phyloP scores from a whole-genome alignment of 2,797 vertebrate species.

The Ctenopoma multispine region DNA sequence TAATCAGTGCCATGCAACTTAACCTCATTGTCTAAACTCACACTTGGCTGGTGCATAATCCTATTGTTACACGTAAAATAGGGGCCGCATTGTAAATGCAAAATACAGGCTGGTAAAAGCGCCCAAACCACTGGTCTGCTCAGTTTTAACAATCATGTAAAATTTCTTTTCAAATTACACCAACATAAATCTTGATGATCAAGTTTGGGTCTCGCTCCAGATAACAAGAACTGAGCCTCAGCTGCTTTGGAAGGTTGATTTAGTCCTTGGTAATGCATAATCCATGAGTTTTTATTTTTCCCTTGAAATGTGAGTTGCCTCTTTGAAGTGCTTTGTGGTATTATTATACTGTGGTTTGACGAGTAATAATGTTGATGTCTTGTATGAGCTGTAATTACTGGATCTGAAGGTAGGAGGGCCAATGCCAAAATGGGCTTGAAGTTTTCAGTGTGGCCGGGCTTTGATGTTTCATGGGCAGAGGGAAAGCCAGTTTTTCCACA shows the following conservation, averaged over 20 bases:
- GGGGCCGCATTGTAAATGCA: slow-evolving; percentile 20
- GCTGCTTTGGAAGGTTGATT: slow-evolving; percentile 64
- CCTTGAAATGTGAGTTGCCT: slow-evolving; percentile 78
- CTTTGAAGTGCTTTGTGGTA: slow-evolving; percentile 82
- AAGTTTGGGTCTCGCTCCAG: slow-evolving; percentile 52
- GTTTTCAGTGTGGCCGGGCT: slow-evolving; percentile 77
- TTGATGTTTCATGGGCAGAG: slow-evolving; percentile 74
- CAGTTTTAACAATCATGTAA: slow-evolving; percentile 40
- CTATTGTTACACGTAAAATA: slow-evolving; percentile 41
- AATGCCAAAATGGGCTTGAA: slow-evolving; percentile 78
- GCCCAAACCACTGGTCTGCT: slow-evolving; percentile 19
- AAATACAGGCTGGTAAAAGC: slow-evolving; percentile 30
- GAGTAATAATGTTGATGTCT: slow-evolving; percentile 85
- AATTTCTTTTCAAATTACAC: slow-evolving; percentile 49
- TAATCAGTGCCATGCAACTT: slow-evolving; percentile 30
- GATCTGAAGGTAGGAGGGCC: slow-evolving; percentile 79
- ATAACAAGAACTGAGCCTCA: slow-evolving; percentile 47
- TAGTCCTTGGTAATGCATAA: slow-evolving; percentile 75
- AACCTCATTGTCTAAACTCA: slow-evolving; percentile 37
- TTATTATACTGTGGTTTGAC: slow-evolving; percentile 81
- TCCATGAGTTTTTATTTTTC: slow-evolving; percentile 80
- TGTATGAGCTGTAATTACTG: slow-evolving; percentile 85
- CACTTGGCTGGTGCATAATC: slow-evolving; percentile 42
- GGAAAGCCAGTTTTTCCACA: slow-evolving; percentile 59
- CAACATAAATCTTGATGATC: slow-evolving; percentile 54